A percentile compares a stretch with the other conserved stretches of the same genome.
phyloP scores from a whole-genome alignment of 2,888 invertebrate species.

The Metacarcinus magister region DNA sequence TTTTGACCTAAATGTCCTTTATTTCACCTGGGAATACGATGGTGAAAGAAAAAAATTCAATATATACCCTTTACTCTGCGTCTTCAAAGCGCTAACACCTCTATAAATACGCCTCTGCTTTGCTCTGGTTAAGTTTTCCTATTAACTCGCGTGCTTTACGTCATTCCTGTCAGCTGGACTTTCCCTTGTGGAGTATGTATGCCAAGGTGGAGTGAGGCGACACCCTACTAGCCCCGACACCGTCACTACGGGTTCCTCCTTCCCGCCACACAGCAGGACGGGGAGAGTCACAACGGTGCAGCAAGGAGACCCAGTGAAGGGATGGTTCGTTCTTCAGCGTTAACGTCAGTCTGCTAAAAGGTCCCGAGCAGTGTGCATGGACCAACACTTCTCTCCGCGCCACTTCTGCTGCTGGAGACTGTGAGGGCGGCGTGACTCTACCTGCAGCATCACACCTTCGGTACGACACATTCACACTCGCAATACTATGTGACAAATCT shows the following conservation, averaged over 20 bases:
- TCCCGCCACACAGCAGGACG: background rate
- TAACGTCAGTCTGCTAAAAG: background rate
- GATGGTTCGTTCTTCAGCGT: background rate
- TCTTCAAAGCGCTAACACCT: background rate
- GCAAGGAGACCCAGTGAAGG: background rate
- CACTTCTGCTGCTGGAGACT: background rate
- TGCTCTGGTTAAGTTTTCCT: background rate
- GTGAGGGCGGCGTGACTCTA: background rate
- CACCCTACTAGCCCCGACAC: background rate
- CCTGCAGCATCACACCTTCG: background rate
- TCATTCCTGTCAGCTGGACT: constrained; percentile 3
- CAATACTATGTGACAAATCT: background rate
- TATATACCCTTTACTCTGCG: background rate
- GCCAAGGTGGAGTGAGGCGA: constrained; percentile 35
- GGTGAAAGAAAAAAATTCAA: background rate
- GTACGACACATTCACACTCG: background rate
- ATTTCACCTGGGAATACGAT: background rate
- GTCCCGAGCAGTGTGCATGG: background rate
- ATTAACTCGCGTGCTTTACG: background rate
- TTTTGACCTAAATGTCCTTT: background rate
- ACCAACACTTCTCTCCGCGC: background rate
- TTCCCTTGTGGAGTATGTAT: background rate
- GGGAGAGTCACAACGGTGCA: constrained; percentile 16
- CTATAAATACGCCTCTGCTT: background rate
- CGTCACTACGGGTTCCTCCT: background rate